These are phyloP conservation scores for Papilio polytes DNA, from an alignment of 1,140 invertebrate genomes.

Conservation along the genomic window DNA sequence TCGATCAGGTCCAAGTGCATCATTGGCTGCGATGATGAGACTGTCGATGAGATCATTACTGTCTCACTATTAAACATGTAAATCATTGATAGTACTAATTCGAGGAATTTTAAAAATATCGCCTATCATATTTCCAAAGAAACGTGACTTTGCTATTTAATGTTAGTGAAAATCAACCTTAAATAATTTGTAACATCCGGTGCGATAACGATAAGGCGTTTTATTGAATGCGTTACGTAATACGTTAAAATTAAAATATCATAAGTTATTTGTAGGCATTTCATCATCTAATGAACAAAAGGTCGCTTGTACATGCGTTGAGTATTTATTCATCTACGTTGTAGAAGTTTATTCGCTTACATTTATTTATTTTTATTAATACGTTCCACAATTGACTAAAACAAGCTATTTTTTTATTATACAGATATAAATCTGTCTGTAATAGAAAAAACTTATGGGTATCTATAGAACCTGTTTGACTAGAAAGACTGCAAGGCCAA, in stretches of 20 bases:
- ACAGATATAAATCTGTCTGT: neutral
- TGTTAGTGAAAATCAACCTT: neutral
- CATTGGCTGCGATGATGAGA: no score
- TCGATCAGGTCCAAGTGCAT: no score
- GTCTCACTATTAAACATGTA: neutral
- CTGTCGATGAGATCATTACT: no score
- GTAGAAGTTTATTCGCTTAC: neutral
- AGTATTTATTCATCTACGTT: neutral
- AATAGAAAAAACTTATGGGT: neutral
- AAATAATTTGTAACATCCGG: neutral
- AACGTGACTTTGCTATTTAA: constrained; percentile 11
- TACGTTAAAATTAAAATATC: neutral
- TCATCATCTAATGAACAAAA: neutral
- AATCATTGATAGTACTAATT: neutral
- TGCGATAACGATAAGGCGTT: neutral
- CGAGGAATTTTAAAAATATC: neutral
- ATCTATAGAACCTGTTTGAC: neutral
- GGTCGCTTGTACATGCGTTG: neutral
- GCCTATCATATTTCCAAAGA: neutral
- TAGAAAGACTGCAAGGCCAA: neutral
- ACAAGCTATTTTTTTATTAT: neutral
- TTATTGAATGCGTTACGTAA: neutral
- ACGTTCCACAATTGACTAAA: neutral
- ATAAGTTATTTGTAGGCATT: constrained; percentile 1
- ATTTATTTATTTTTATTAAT: neutral